Base-by-base conservation (phyloP, 2,888 invertebrate species). In the Clusia tigrina region DNA sequence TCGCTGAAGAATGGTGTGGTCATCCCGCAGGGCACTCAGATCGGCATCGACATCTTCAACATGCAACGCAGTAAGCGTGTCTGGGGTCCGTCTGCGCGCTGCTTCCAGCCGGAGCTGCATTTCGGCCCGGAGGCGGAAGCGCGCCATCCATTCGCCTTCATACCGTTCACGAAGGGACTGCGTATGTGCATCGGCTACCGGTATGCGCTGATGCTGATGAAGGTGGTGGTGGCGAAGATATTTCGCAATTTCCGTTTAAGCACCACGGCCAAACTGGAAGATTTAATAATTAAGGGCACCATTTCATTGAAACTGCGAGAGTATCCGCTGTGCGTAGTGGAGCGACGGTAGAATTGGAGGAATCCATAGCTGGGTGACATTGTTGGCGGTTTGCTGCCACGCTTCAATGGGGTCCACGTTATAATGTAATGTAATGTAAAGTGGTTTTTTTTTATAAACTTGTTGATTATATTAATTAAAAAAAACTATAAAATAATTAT, bases 131-230 rank as follows among this genome's bases (percentile, higher is more conserved):
- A 68, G 12, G 72, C 76, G 0, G 22, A 68, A 1, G 58, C 25
- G 60, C 71, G 53, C 20, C 78, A 78, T 65, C 69, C 81, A 1
- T 82, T 80, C 42, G 79, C 81, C 17, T 82, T 75, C 66, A 68
- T 81, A 53, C 83, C 83, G 0, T 83, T 83, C 63, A 80, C 80
- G 0, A 81, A 80, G 55, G 83, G 83, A 15, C 64, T 80, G 46
- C 74, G 83, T 23, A 83, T 80, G 81, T 82, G 82, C 63, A 81
- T 83, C 58, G 81, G 81, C 24, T 80, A 81, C 60, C 78, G 81
- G 1, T 81, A 81, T 67, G 82, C 81, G 0, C 64, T 76, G 61
- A 69, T 80, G 65, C 66, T 82, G 17, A 78, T 81, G 78, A 81
- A 81, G 58, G 63, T 78, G 60, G 64, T 81, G 54, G 52, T 82